Percentiles rank a stretch among this genome's conserved stretches.
Conservation (phyloP, 1,140 invertebrate genomes). For the Aphaenogaster rudis region DNA sequence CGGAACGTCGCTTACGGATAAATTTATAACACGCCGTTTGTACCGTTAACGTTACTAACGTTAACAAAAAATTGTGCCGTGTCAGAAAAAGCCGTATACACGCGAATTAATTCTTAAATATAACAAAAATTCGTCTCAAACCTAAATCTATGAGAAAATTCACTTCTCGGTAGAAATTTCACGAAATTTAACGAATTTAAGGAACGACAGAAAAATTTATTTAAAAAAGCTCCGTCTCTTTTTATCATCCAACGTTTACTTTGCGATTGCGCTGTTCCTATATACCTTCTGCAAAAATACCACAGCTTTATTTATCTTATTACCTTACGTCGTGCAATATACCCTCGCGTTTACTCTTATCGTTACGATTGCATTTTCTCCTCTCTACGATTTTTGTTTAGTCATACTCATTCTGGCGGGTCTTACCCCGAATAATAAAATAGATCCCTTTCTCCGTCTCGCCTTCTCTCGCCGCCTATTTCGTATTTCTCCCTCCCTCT, state of each 20-base stretch:
- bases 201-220: not conserved
- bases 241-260: not conserved
- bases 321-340: not conserved
- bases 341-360: not conserved
- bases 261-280: not conserved
- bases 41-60: not conserved
- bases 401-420: conserved; percentile 17
- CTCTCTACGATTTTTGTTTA: conserved; percentile 4
- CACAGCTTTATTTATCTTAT: not conserved
- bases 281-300: not conserved
- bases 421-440: conserved; percentile 54
- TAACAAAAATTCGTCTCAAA: not conserved
- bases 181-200: not conserved
- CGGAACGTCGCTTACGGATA: not conserved
- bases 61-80: not conserved
- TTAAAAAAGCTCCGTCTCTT: not conserved
- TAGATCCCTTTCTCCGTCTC: conserved; percentile 45
- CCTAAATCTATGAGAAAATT: not conserved
- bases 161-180: not conserved
- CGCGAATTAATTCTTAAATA: not conserved
- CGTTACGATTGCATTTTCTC: conserved; percentile 32
- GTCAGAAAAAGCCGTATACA: not conserved
- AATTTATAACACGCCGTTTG: not conserved
- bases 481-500: conserved; percentile 54
- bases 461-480: conserved; percentile 29